Conservation (phyloP, 1,140 invertebrate genomes). For the Bombus affinis region DNA sequence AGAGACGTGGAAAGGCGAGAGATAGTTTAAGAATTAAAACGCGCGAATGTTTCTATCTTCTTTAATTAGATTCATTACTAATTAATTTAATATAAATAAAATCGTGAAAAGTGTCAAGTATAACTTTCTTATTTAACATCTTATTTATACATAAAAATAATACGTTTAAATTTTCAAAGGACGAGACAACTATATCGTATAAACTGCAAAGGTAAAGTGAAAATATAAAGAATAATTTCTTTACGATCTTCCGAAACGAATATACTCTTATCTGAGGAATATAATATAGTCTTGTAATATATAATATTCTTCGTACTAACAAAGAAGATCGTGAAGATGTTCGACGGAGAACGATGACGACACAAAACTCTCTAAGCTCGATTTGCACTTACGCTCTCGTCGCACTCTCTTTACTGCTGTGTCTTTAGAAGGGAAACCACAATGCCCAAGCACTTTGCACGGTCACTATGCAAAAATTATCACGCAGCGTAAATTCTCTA, state of each 20-base stretch:
- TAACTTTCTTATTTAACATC: constrained; percentile 15
- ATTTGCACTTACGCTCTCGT: constrained; percentile 53
- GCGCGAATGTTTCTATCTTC: background rate
- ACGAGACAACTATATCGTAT: background rate
- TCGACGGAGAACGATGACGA: constrained; percentile 51
- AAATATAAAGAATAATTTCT: background rate
- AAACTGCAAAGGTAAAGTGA: constrained; percentile 29
- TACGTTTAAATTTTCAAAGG: constrained; percentile 3
- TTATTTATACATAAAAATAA: constrained; percentile 5
- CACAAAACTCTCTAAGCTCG: constrained; percentile 51
- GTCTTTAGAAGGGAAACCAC: constrained; percentile 49
- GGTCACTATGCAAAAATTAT: constrained; percentile 71
- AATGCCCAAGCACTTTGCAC: constrained; percentile 79
- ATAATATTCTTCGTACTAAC: background rate
- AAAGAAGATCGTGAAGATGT: constrained; percentile 26
- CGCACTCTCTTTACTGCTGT: constrained; percentile 48
- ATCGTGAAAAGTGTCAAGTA: background rate
- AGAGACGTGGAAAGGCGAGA: background rate
- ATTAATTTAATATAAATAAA: constrained; percentile 19
- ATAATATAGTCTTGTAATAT: background rate
- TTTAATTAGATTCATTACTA: background rate
- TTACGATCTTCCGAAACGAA: constrained; percentile 10
- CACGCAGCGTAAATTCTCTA: constrained; percentile 61
- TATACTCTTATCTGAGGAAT: background rate
- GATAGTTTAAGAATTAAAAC: constrained; percentile 2